These are phyloP conservation scores for Diceros bicornis DNA, from an alignment of 2,797 vertebrate species.

Conservation along the genomic window DNA sequence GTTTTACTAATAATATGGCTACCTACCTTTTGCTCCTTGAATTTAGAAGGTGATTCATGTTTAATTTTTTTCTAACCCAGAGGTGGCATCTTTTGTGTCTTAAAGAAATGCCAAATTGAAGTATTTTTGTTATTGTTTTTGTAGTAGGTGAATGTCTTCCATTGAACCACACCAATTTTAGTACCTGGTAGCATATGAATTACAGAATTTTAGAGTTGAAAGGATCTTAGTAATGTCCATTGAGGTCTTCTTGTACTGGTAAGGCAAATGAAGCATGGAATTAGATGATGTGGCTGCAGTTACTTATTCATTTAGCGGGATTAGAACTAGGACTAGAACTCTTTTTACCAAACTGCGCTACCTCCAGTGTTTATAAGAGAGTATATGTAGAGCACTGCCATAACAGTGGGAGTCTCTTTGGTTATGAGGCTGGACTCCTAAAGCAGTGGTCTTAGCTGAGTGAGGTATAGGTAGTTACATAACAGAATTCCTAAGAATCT, in stretches of 20 bases:
- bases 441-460: background rate
- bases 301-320: background rate
- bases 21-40: background rate
- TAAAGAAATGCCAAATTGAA: constrained; percentile 5
- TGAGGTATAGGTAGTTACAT: constrained; percentile 7
- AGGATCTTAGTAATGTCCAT: constrained; percentile 21
- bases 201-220: constrained; percentile 20
- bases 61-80: background rate
- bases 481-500: background rate
- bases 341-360: background rate
- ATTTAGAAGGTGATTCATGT: constrained; percentile 15
- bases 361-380: background rate
- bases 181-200: background rate
- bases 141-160: background rate
- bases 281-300: background rate
- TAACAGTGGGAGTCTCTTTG: background rate
- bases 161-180: background rate
- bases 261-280: background rate
- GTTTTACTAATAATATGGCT: background rate
- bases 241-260: background rate
- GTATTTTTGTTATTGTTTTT: background rate
- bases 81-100: background rate
- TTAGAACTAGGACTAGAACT: background rate
- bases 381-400: background rate
- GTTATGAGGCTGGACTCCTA: background rate